phyloP scores from a whole-genome alignment of 53 echinoderm and acorn worm genomes.

The Echinometra lucunter region DNA sequence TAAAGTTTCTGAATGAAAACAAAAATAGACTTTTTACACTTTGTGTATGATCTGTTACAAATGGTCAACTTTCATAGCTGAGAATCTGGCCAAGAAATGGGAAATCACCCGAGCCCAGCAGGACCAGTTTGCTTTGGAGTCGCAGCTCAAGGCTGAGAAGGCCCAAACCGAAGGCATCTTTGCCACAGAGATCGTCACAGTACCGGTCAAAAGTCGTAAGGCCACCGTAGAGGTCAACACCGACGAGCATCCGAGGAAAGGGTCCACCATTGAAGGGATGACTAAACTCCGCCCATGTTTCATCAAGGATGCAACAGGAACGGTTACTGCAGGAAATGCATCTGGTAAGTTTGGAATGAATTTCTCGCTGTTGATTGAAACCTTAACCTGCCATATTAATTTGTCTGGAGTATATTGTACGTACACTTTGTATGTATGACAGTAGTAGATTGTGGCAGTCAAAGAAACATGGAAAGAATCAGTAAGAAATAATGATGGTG shows the following conservation, averaged over 20 bases:
- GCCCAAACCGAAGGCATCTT: slow-evolving; percentile 86
- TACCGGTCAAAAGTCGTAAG: slow-evolving; percentile 75
- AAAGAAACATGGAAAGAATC: too few species aligned
- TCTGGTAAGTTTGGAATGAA: slow-evolving; percentile 85
- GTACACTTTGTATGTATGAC: too few species aligned
- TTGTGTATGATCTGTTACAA: too few species aligned
- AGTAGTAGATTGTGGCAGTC: too few species aligned
- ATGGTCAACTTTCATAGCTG: slow-evolving; percentile 74
- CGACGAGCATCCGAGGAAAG: slow-evolving; percentile 92
- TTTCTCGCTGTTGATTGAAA: too few species aligned
- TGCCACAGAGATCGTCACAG: slow-evolving; percentile 90
- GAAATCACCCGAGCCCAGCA: slow-evolving; percentile 85
- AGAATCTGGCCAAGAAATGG: slow-evolving; percentile 98
- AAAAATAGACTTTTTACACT: too few species aligned
- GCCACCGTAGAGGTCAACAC: slow-evolving; percentile 73
- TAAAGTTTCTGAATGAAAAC: too few species aligned
- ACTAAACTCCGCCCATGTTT: slow-evolving; percentile 89
- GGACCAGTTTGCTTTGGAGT: slow-evolving; percentile 89
- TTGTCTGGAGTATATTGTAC: too few species aligned
- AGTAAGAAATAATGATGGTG: too few species aligned
- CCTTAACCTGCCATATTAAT: too few species aligned
- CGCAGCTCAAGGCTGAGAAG: slow-evolving; percentile 89
- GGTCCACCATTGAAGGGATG: slow-evolving; percentile 86
- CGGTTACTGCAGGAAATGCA: slow-evolving; percentile 92
- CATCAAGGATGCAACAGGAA: slow-evolving; percentile 94